A percentile compares a stretch with the other conserved stretches of the same genome.
Evolutionary conservation across 2,113 vertebrate species (phyloP).

Genomic region (Triplophysa rosa): DNA sequence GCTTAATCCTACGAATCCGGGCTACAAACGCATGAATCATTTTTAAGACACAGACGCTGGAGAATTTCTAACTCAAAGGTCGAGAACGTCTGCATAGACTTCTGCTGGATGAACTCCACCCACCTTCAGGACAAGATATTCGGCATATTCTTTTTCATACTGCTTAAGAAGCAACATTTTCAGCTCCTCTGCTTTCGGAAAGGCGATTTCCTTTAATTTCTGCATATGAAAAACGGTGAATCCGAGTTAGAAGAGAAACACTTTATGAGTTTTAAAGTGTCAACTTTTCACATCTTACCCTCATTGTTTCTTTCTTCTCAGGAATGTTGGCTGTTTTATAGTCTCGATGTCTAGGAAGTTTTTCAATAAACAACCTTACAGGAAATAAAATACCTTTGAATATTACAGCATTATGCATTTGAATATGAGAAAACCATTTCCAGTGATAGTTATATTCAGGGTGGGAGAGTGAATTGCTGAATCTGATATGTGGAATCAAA

Average conservation of each 20-base stretch:
- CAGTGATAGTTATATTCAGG: too few species aligned
- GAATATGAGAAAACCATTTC: too few species aligned
- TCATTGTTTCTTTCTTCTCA: constrained; percentile 91
- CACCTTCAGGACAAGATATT: constrained; percentile 87
- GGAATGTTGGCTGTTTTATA: constrained; percentile 86
- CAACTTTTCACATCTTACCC: constrained; percentile 69
- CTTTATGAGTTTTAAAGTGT: not conserved
- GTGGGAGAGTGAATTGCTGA: not conserved
- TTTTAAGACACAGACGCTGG: too few species aligned
- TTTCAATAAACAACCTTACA: constrained; percentile 92
- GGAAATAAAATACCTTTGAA: not conserved
- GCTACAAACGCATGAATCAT: too few species aligned
- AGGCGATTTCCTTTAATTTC: constrained; percentile 94
- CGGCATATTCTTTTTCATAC: constrained; percentile 85
- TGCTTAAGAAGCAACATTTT: constrained; percentile 87
- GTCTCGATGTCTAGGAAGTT: constrained; percentile 92
- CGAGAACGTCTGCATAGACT: not conserved
- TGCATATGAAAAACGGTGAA: constrained; percentile 55
- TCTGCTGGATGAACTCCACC: not conserved
- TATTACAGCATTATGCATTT: too few species aligned
- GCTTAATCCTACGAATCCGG: too few species aligned
- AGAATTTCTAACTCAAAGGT: too few species aligned
- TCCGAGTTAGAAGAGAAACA: not conserved
- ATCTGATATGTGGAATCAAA: not conserved
- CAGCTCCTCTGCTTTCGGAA: constrained; percentile 91